These are phyloP conservation scores for Bhutanitis thaidina DNA, from an alignment of 2,888 invertebrate species.

Conservation along the genomic window DNA sequence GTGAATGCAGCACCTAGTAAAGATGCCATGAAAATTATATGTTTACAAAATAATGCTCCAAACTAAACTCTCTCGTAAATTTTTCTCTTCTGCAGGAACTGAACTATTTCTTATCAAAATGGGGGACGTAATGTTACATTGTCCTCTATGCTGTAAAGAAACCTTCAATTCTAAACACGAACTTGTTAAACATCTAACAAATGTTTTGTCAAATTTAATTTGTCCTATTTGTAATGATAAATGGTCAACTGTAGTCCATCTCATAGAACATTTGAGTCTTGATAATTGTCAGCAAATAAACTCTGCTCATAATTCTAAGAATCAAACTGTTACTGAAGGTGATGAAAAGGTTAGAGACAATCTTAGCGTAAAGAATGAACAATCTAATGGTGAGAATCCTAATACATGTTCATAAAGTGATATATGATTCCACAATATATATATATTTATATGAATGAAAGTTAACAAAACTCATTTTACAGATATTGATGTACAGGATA, in stretches of 20 bases:
- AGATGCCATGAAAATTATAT: conserved; percentile 36
- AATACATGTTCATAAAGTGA: no score
- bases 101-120: conserved; percentile 46
- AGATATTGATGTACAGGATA: conserved; percentile 5
- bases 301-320: conserved; percentile 5
- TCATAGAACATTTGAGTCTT: conserved; percentile 79
- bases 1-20: conserved; percentile 48
- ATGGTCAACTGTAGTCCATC: conserved; percentile 72
- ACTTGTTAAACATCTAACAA: conserved; percentile 75
- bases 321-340: background rate
- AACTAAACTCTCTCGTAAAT: background rate
- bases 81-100: conserved; percentile 12
- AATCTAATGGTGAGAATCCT: background rate
- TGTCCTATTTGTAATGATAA: conserved; percentile 81
- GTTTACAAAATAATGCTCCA: conserved; percentile 45
- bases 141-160: conserved; percentile 83
- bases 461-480: background rate
- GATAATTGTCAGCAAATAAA: conserved; percentile 44
- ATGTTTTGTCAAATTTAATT: conserved; percentile 66
- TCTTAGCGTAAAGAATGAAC: background rate
- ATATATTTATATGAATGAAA: no score
- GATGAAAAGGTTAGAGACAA: background rate
- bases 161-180: conserved; percentile 79
- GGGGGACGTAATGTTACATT: conserved; percentile 73
- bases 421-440: no score